Evolutionary conservation across 2,797 vertebrate species (phyloP).

Genomic region (Melanotaenia maccullochi): DNA sequence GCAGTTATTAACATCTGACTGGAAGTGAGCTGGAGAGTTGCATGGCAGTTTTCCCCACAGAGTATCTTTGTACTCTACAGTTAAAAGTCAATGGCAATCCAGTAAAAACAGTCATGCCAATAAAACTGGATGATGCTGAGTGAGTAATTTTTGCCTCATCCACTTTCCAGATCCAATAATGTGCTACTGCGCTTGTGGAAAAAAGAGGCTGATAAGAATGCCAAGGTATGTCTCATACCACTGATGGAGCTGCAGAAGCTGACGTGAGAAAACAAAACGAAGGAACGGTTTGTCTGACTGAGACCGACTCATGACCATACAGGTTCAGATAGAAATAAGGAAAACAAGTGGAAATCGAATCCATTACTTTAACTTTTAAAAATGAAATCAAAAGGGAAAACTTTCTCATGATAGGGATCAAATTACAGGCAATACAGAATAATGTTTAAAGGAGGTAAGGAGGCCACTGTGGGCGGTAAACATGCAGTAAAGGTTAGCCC

Average conservation of each 20-base stretch:
- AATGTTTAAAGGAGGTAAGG: conserved; percentile 32
- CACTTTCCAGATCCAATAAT: conserved; percentile 64
- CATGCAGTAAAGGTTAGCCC: conserved; percentile 48
- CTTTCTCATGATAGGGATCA: background rate
- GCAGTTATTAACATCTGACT: conserved; percentile 51
- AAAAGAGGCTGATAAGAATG: conserved; percentile 18
- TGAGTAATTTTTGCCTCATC: conserved; percentile 77
- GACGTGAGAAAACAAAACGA: conserved; percentile 21
- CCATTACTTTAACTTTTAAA: background rate
- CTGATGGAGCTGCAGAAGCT: conserved; percentile 20
- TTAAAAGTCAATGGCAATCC: conserved; percentile 60
- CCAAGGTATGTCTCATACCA: conserved; percentile 32
- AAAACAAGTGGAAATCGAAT: background rate
- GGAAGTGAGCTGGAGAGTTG: conserved; percentile 31
- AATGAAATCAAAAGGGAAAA: background rate
- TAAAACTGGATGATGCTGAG: conserved; percentile 74
- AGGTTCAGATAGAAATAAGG: background rate
- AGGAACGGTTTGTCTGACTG: background rate
- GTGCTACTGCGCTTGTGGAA: conserved; percentile 40
- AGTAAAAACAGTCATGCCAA: conserved; percentile 70
- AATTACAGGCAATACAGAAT: background rate
- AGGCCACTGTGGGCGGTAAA: conserved; percentile 31
- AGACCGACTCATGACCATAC: background rate
- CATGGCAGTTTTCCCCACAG: conserved; percentile 34
- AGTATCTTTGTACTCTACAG: conserved; percentile 45